Evolutionary conservation across 1,140 invertebrate genomes (phyloP).

Genomic region (Drosophila pseudoananassae): DNA sequence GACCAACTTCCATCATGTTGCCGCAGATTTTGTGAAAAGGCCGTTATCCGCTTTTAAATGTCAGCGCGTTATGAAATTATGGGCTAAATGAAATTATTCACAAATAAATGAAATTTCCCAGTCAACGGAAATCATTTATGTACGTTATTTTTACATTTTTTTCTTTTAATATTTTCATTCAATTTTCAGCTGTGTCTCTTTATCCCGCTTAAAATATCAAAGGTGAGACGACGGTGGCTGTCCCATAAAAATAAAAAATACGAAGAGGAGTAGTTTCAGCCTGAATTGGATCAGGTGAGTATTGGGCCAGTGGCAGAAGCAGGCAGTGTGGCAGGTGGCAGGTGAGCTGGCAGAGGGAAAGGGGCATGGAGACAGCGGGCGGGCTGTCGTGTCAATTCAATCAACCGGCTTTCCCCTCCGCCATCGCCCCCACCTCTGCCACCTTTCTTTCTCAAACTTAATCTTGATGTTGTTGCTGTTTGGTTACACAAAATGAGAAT

Average conservation of each 20-base stretch:
- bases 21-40: conserved; percentile 8
- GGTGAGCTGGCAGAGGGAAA: background rate
- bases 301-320: background rate
- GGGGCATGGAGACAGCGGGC: background rate
- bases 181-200: conserved; percentile 48
- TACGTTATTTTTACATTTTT: conserved; percentile 41
- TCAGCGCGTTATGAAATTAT: conserved; percentile 53
- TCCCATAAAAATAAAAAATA: background rate
- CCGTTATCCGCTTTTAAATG: conserved; percentile 49
- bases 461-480: conserved; percentile 42
- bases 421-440: conserved; percentile 8
- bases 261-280: conserved; percentile 49
- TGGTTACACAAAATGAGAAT: conserved; percentile 77
- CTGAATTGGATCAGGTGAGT: conserved; percentile 18
- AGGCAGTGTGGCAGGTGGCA: background rate
- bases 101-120: conserved; percentile 68
- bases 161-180: conserved; percentile 66
- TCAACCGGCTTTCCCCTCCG: conserved; percentile 53
- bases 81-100: conserved; percentile 56
- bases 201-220: conserved; percentile 59
- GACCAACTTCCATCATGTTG: conserved; percentile 10
- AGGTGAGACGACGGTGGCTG: conserved; percentile 43
- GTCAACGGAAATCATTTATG: conserved; percentile 61
- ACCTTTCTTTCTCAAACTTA: conserved; percentile 33
- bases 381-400: conserved; percentile 69